Conservation (phyloP, 2,113 vertebrate genomes). For the Mastomys coucha region DNA sequence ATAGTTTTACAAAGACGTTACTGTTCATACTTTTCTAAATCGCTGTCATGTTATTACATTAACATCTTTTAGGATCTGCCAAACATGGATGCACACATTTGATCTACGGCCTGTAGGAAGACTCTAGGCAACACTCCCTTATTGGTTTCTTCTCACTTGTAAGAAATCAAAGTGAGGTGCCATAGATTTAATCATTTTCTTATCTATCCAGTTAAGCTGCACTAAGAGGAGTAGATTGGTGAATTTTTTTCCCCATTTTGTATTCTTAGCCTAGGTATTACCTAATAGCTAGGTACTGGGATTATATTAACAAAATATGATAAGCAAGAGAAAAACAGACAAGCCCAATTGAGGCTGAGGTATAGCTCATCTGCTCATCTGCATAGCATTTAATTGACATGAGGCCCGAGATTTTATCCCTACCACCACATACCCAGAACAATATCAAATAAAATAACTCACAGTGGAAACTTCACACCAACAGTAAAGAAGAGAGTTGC, state of each 20-base stretch:
- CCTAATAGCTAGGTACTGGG: background rate
- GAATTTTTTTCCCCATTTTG: background rate
- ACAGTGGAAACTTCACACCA: constrained; percentile 6
- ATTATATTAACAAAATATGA: constrained; percentile 11
- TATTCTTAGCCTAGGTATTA: constrained; percentile 40
- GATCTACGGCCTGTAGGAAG: background rate
- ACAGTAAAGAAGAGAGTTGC: constrained; percentile 31
- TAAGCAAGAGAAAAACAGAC: background rate
- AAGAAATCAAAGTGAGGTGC: background rate
- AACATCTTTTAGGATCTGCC: background rate
- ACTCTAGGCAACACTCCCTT: background rate
- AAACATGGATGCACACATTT: background rate
- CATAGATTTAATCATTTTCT: constrained; percentile 20
- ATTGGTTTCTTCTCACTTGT: constrained; percentile 1
- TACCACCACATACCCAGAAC: background rate
- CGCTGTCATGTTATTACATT: background rate
- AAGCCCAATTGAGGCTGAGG: background rate
- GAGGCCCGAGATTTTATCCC: background rate
- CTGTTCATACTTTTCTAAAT: background rate
- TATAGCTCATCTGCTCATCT: background rate
- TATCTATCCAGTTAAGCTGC: background rate
- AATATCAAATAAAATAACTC: background rate
- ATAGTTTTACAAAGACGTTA: background rate
- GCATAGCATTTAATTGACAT: background rate
- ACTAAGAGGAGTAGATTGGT: background rate